Evolutionary conservation across 2,888 invertebrate genomes (phyloP).

Genomic region (Lithophane ornitopus): DNA sequence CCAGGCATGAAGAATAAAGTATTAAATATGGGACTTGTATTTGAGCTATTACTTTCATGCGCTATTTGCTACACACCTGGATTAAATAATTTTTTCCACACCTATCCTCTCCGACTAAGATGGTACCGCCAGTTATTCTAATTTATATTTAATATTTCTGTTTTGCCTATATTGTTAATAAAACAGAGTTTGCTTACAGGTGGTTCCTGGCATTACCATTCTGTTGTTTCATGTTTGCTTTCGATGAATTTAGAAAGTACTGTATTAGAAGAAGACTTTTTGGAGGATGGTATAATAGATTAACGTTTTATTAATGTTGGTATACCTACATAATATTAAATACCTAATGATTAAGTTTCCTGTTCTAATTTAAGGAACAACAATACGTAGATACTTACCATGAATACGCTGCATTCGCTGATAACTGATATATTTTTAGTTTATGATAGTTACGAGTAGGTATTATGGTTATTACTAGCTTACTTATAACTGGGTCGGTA

Average conservation of each 20-base stretch:
- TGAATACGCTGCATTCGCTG: constrained; percentile 40
- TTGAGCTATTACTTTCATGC: constrained; percentile 92
- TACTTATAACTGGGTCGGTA: constrained; percentile 11
- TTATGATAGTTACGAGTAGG: background rate
- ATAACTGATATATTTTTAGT: constrained; percentile 48
- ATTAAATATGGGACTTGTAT: constrained; percentile 92
- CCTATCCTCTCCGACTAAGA: constrained; percentile 89
- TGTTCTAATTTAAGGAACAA: constrained; percentile 44
- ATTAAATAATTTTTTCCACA: constrained; percentile 90
- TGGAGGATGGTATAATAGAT: constrained; percentile 82
- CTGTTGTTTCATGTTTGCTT: constrained; percentile 92
- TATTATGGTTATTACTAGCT: background rate
- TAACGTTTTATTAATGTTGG: constrained; percentile 69
- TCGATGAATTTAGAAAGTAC: constrained; percentile 94
- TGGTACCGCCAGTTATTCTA: constrained; percentile 73
- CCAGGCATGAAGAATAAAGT: constrained; percentile 93
- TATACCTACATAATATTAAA: constrained; percentile 22
- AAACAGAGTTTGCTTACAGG: constrained; percentile 81
- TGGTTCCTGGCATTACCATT: constrained; percentile 94
- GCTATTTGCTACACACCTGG: constrained; percentile 93
- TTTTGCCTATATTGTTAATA: background rate
- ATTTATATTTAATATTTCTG: background rate
- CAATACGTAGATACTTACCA: constrained; percentile 1
- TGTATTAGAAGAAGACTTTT: constrained; percentile 89
- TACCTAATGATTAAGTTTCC: constrained; percentile 27